Percentiles rank a stretch among this genome's conserved stretches.
Evolutionary conservation across 2,113 vertebrate species (phyloP).

Genomic region (Cricetomys ansorgei): DNA sequence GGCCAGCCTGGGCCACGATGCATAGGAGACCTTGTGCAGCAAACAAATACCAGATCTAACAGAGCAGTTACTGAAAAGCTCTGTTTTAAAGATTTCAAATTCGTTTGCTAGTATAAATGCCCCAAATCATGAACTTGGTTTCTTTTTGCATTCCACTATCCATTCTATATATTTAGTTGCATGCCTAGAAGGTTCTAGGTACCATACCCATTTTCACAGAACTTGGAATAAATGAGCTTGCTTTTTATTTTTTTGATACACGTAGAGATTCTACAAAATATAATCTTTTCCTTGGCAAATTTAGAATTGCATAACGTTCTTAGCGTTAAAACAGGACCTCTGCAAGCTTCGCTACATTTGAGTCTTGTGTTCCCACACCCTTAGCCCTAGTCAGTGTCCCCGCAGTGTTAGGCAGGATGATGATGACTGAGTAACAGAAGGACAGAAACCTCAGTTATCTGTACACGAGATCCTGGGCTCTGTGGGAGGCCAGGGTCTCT

Average conservation of each 20-base stretch:
- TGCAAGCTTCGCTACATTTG: not conserved
- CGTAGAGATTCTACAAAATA: not conserved
- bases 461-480: not conserved
- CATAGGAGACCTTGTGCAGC: not conserved
- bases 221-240: not conserved
- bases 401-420: not conserved
- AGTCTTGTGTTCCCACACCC: not conserved
- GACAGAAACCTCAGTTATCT: not conserved
- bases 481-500: not conserved
- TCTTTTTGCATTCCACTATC: not conserved
- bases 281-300: not conserved
- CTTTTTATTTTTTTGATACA: not conserved
- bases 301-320: conserved; percentile 29
- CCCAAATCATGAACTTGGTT: not conserved
- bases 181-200: not conserved
- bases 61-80: not conserved
- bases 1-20: not conserved
- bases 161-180: not conserved
- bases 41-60: not conserved
- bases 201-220: not conserved
- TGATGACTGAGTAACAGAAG: not conserved
- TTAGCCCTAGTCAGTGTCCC: not conserved
- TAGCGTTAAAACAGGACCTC: not conserved
- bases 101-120: conserved; percentile 12
- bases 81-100: not conserved